Evolutionary conservation across 1,140 invertebrate genomes (phyloP), one percentile per base, ranked within the genome.

Genomic region (Bombus terrestris): DNA sequence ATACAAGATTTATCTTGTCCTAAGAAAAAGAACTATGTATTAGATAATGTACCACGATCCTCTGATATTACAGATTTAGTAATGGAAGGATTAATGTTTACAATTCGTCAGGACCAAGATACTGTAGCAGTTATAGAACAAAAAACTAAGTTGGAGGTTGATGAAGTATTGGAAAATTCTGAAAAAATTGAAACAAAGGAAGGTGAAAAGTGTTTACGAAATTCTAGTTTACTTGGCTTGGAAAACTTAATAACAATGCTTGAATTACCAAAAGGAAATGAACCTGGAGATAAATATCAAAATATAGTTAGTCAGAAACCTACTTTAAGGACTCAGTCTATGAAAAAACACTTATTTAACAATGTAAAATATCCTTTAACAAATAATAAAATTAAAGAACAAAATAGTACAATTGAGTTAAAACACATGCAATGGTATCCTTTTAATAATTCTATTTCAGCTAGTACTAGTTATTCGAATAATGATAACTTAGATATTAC

Each of bases 61-160:
- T 89, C 94, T 37, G 91, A 95, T 53, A 95, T 95, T 76, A 95
- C 95, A 0, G 93, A 95, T 87, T 83, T 93, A 39, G 94, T 95
- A 25, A 95, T 95, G 94, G 94, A 95, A 78, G 95, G 95, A 10
- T 69, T 94, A 22, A 95, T 95, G 95, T 95, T 95, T 39, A 95
- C 94, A 1, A 93, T 95, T 25, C 88, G 93, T 28, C 94, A 95
- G 41, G 94, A 93, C 72, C 85, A 93, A 59, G 93, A 95, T 53
- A 93, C 90, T 10, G 92, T 95, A 0, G 93, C 93, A 10, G 94
- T 95, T 25, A 92, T 94, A 13, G 94, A 95, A 75, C 94, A 95
- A 76, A 94, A 92, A 43, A 95, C 94, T 0, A 94, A 95, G 82
- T 90, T 93, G 2, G 95, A 95, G 37, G 64, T 94, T 5, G 95